A percentile compares a stretch with the other conserved stretches of the same genome.
Conservation (phyloP, 2,888 invertebrate species). For the Euzophera pinguis region DNA sequence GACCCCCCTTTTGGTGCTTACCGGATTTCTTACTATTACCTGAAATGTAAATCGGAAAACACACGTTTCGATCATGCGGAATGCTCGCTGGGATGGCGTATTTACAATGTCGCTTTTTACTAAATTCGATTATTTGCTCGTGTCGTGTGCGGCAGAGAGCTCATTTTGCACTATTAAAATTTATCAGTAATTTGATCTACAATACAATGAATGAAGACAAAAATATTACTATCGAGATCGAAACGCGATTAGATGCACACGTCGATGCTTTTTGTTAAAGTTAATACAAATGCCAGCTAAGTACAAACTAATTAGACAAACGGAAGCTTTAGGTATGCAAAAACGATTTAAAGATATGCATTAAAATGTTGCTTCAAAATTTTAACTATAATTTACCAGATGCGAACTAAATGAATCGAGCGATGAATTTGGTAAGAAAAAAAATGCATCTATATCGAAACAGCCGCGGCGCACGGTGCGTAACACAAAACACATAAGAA, state of each 20-base stretch:
- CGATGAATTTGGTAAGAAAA: slow-evolving; percentile 48
- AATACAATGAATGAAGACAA: not conserved
- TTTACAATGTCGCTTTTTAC: slow-evolving; percentile 55
- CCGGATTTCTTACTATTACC: slow-evolving; percentile 69
- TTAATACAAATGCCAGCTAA: slow-evolving; percentile 60
- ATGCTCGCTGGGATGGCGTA: slow-evolving; percentile 70
- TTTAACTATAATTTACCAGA: slow-evolving; percentile 49
- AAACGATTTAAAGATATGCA: slow-evolving; percentile 69
- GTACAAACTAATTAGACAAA: slow-evolving; percentile 58
- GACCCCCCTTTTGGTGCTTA: slow-evolving; percentile 48
- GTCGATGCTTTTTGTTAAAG: slow-evolving; percentile 60
- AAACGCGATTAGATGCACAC: slow-evolving; percentile 33
- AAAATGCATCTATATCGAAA: slow-evolving; percentile 65
- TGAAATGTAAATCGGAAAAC: slow-evolving; percentile 74
- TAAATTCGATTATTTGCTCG: slow-evolving; percentile 10
- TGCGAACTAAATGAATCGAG: slow-evolving; percentile 60
- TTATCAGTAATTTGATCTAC: not conserved
- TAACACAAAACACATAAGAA: slow-evolving; percentile 76
- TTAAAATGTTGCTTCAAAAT: slow-evolving; percentile 75
- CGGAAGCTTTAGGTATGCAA: slow-evolving; percentile 65
- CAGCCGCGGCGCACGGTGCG: slow-evolving; percentile 73
- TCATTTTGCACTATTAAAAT: slow-evolving; percentile 2
- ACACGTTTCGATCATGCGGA: slow-evolving; percentile 79
- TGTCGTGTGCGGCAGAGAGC: not conserved
- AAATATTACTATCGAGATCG: not conserved